A percentile compares a stretch with the other conserved stretches of the same genome.
phyloP scores from a whole-genome alignment of 2,113 vertebrate species.

The Zootoca vivipara region DNA sequence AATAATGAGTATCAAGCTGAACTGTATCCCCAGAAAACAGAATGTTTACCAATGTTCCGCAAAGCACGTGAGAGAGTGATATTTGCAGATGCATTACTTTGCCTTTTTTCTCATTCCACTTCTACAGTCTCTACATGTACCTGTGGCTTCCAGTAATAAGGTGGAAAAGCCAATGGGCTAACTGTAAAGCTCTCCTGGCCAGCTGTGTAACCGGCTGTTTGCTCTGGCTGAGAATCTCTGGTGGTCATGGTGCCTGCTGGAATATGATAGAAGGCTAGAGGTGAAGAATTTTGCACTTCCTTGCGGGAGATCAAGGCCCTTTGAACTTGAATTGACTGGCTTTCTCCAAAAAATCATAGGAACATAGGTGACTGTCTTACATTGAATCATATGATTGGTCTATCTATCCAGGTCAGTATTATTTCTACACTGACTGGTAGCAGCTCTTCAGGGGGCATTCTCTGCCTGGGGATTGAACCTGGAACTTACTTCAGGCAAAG shows the following conservation, averaged over 20 bases:
- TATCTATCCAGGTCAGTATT: too few species aligned
- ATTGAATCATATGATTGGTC: too few species aligned
- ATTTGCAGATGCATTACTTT: background rate
- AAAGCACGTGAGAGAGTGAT: background rate
- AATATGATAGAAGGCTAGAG: background rate
- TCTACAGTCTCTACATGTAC: background rate
- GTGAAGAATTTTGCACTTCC: background rate
- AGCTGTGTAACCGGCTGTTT: background rate
- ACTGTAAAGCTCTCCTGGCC: background rate
- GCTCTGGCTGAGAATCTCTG: background rate
- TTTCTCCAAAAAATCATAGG: background rate
- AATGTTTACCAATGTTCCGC: background rate
- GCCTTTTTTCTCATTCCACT: too few species aligned
- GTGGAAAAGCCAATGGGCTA: background rate
- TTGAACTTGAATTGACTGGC: background rate
- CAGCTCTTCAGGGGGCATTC: too few species aligned
- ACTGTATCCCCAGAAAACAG: background rate
- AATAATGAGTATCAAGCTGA: background rate
- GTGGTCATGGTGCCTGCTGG: background rate
- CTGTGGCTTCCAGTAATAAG: background rate
- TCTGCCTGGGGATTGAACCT: too few species aligned
- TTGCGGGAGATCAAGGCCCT: too few species aligned
- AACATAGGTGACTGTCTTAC: too few species aligned
- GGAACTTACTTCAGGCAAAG: too few species aligned
- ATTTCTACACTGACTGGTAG: too few species aligned